Percentiles rank a stretch among this genome's conserved stretches.
These are phyloP conservation scores for Donacobius atricapilla DNA, from an alignment of 2,113 vertebrate species.

Conservation along the genomic window DNA sequence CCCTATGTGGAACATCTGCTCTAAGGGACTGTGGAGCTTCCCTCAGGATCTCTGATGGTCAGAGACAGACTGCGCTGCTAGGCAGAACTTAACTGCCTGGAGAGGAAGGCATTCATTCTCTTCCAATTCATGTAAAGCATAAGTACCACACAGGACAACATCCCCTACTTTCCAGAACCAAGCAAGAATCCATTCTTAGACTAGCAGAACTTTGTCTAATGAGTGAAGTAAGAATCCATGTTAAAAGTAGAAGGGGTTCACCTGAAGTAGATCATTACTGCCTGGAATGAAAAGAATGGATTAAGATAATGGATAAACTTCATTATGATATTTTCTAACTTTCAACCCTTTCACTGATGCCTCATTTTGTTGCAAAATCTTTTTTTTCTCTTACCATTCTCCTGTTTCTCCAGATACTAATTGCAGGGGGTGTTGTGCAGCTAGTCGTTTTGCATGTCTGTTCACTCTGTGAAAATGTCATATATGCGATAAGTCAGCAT, in stretches of 20 bases:
- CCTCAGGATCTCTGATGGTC: background rate
- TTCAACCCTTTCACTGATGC: background rate
- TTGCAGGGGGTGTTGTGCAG: background rate
- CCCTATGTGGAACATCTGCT: background rate
- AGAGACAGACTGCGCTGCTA: background rate
- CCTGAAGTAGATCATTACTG: background rate
- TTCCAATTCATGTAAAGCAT: background rate
- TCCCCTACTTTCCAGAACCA: background rate
- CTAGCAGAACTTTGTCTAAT: background rate
- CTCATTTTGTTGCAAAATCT: background rate
- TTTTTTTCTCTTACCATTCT: background rate
- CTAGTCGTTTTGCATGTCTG: background rate
- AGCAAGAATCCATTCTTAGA: background rate
- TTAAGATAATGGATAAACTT: background rate
- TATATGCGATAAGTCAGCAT: background rate
- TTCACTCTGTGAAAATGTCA: background rate
- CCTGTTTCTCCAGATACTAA: background rate
- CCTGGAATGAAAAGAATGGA: background rate
- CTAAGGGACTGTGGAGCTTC: background rate
- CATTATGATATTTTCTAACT: background rate
- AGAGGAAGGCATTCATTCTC: background rate
- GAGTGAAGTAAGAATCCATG: background rate
- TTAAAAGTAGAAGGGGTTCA: background rate
- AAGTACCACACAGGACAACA: background rate
- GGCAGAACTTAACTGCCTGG: background rate